A percentile compares a stretch with the other conserved stretches of the same genome.
Conservation (phyloP, 2,113 vertebrate genomes). For the Asarcornis scutulata region DNA sequence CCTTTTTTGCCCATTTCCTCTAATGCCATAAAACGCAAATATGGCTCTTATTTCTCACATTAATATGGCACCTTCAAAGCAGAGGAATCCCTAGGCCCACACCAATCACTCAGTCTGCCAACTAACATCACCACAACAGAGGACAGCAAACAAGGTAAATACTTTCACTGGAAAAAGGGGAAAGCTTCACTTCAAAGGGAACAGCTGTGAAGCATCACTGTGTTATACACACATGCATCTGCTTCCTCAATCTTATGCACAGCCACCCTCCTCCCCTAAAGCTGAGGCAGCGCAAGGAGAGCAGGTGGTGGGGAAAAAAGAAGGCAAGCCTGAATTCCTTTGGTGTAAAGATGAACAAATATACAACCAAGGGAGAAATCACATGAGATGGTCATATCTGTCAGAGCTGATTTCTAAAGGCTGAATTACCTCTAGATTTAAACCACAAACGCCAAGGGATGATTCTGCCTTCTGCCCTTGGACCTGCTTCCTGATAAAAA, state of each 20-base stretch:
- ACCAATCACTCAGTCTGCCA: neutral
- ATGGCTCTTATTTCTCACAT: neutral
- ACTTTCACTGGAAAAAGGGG: neutral
- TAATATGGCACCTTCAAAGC: neutral
- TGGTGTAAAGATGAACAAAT: neutral
- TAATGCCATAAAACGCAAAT: neutral
- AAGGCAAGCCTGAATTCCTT: neutral
- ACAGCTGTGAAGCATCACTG: neutral
- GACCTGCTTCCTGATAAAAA: neutral
- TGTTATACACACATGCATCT: neutral
- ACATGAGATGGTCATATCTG: fast-evolving
- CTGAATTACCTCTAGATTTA: neutral
- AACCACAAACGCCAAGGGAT: neutral
- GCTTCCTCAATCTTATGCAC: neutral
- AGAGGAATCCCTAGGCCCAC: neutral
- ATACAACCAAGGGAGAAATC: neutral
- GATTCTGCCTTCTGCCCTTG: neutral
- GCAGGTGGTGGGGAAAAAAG: neutral
- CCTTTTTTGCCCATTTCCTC: neutral
- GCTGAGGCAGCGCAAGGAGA: neutral
- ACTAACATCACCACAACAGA: neutral
- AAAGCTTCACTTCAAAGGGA: neutral
- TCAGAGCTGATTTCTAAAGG: neutral
- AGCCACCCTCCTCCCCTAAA: neutral
- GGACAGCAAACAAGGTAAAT: neutral